A percentile compares a stretch with the other conserved stretches of the same genome.
Conservation (phyloP, 2,113 vertebrate genomes). For the Myanophis thanlyinensis region DNA sequence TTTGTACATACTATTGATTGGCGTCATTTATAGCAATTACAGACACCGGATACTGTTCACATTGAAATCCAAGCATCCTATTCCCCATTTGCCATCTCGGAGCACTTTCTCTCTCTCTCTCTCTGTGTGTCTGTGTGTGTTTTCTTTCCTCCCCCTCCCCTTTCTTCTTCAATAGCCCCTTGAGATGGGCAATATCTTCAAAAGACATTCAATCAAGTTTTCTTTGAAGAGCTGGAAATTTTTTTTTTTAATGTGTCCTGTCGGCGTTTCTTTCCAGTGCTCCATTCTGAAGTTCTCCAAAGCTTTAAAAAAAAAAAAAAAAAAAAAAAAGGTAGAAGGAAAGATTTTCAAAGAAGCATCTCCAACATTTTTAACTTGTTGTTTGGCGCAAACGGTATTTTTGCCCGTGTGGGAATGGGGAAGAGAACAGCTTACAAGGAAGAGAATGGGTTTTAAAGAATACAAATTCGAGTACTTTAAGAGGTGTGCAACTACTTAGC, state of each 20-base stretch:
- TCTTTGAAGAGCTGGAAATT: slow-evolving; percentile 18
- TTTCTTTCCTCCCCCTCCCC: neutral
- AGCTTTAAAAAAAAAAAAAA: accelerated
- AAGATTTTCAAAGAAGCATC: neutral
- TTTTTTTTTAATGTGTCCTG: neutral
- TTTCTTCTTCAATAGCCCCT: slow-evolving; percentile 13
- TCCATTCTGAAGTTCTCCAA: neutral
- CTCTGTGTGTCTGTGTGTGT: neutral
- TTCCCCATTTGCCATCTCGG: slow-evolving; percentile 70
- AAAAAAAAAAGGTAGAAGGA: accelerated
- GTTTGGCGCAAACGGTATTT: neutral
- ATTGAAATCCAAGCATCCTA: slow-evolving; percentile 64
- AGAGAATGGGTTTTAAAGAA: neutral
- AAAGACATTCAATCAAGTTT: slow-evolving; percentile 34
- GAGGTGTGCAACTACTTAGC: neutral
- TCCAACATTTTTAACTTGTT: accelerated
- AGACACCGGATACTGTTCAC: slow-evolving; percentile 65
- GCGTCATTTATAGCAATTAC: slow-evolving; percentile 77
- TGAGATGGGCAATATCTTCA: slow-evolving; percentile 42
- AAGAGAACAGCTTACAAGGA: neutral
- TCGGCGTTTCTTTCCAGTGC: neutral
- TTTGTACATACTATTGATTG: slow-evolving; percentile 77
- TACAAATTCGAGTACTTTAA: neutral
- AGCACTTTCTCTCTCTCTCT: slow-evolving; percentile 24
- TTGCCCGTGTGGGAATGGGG: neutral